phyloP scores from a whole-genome alignment of 2,888 invertebrate genomes.

The Pediacus dermestoides region DNA sequence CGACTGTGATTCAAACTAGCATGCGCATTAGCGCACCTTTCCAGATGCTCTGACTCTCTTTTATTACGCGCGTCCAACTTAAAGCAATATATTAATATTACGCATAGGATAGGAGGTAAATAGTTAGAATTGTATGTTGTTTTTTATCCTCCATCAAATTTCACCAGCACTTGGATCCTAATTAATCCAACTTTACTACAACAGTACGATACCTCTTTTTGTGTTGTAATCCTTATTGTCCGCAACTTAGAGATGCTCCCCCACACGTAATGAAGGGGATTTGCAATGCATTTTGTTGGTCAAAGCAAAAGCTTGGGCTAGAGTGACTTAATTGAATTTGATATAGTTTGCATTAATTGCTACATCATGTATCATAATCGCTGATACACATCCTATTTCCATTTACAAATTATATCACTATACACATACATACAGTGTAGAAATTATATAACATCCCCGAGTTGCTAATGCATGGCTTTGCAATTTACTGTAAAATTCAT shows the following conservation, averaged over 20 bases:
- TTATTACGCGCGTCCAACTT: too few species aligned
- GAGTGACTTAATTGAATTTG: conserved; percentile 43
- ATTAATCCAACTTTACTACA: too few species aligned
- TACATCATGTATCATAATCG: conserved; percentile 42
- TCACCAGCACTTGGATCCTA: too few species aligned
- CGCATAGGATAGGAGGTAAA: too few species aligned
- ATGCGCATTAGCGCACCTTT: too few species aligned
- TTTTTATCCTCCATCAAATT: too few species aligned
- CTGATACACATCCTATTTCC: conserved; percentile 37
- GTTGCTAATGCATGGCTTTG: conserved; percentile 25
- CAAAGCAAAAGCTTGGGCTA: conserved; percentile 11
- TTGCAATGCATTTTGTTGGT: not conserved
- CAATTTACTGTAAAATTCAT: conserved; percentile 33
- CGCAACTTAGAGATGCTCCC: not conserved
- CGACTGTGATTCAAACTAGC: too few species aligned
- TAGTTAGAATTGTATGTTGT: too few species aligned
- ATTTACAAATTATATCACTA: conserved; percentile 36
- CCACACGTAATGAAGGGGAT: conserved; percentile 1
- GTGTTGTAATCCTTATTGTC: too few species aligned
- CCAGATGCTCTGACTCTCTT: too few species aligned
- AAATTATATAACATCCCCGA: conserved; percentile 2
- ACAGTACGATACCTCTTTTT: too few species aligned
- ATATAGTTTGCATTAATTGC: conserved; percentile 45
- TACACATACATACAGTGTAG: not conserved
- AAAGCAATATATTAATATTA: too few species aligned